phyloP scores from a whole-genome alignment of 2,888 invertebrate species.

The Plebejus melissa region DNA sequence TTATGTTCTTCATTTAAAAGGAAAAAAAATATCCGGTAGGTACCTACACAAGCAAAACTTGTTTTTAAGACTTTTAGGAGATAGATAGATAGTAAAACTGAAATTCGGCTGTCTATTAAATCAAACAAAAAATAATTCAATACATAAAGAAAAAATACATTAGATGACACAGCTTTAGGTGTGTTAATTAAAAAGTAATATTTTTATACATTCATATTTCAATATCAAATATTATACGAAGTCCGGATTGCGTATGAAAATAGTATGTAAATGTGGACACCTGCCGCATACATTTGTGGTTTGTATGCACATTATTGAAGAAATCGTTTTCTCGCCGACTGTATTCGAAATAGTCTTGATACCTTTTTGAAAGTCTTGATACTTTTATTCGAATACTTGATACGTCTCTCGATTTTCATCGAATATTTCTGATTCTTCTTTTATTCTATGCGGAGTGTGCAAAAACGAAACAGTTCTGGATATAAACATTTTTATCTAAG shows the following conservation, averaged over 20 bases:
- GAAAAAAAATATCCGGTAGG: not conserved
- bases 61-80: not conserved
- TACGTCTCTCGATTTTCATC: not conserved
- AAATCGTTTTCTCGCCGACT: constrained; percentile 2
- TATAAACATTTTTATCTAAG: not conserved
- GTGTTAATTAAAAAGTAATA: not conserved
- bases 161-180: not conserved
- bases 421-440: not conserved
- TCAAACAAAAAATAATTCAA: not conserved
- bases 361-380: constrained; percentile 9
- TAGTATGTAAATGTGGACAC: constrained; percentile 77
- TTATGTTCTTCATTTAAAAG: not conserved
- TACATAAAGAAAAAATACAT: not conserved
- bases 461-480: not conserved
- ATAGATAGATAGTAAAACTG: not conserved
- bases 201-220: not conserved
- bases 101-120: too few relatives aligned
- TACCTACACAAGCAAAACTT: not conserved
- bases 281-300: constrained; percentile 73
- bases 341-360: constrained; percentile 17
- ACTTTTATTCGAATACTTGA: not conserved
- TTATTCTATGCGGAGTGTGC: not conserved
- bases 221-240: constrained; percentile 29
- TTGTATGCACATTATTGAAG: constrained; percentile 24
- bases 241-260: constrained; percentile 65